These are phyloP conservation scores for Odocoileus hemionus DNA, from an alignment of 2,113 vertebrate species.

Conservation along the genomic window DNA sequence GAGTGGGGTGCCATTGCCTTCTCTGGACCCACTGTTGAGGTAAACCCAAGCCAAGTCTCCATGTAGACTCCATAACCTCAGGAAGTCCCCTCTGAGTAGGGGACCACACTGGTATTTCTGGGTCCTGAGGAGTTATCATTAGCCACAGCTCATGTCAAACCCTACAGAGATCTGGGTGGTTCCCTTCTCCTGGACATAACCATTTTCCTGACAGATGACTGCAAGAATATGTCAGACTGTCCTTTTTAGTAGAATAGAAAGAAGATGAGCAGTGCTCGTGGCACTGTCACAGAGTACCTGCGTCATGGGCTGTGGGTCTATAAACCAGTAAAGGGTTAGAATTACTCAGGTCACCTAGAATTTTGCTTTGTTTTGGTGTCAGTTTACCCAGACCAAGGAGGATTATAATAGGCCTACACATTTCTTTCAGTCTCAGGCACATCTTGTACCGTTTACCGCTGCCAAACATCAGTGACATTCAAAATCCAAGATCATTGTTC, in stretches of 20 bases:
- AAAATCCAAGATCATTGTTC: background rate
- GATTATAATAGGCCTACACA: background rate
- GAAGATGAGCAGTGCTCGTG: background rate
- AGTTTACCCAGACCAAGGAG: background rate
- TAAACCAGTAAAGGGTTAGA: background rate
- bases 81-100: background rate
- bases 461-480: background rate
- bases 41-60: background rate
- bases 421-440: background rate
- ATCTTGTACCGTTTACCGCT: background rate
- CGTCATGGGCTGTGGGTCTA: background rate
- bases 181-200: background rate
- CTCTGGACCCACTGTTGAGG: background rate
- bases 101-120: background rate
- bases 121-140: background rate
- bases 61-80: background rate
- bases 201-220: background rate
- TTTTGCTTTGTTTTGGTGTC: background rate
- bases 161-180: background rate
- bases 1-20: too few relatives aligned
- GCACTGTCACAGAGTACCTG: background rate
- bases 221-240: background rate
- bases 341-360: background rate
- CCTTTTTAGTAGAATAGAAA: background rate
- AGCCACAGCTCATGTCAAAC: background rate